phyloP scores from a whole-genome alignment of 2,797 vertebrate genomes.

The Mormyrus proboscirostris region DNA sequence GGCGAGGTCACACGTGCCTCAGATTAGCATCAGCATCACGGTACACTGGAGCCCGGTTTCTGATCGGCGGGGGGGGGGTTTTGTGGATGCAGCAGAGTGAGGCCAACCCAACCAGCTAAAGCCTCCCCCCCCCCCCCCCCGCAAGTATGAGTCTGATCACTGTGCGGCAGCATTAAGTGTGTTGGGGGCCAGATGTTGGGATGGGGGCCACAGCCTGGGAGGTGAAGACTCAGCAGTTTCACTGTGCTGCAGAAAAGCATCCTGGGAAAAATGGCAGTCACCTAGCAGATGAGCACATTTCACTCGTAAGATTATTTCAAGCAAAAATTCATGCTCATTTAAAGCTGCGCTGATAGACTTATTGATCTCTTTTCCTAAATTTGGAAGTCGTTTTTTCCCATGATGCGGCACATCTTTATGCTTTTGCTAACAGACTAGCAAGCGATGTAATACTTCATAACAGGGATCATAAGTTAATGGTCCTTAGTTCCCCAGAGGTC shows the following conservation, averaged over 20 bases:
- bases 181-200: background rate
- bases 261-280: background rate
- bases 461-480: background rate
- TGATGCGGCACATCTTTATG: too few species aligned
- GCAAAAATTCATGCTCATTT: background rate
- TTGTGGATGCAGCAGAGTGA: background rate
- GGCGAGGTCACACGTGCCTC: background rate
- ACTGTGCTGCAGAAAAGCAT: background rate
- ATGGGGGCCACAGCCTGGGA: background rate
- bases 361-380: background rate
- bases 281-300: background rate
- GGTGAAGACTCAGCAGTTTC: background rate
- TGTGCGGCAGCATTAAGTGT: background rate
- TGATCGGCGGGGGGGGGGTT: background rate
- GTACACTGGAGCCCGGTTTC: background rate
- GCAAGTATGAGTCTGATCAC: background rate
- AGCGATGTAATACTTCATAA: background rate
- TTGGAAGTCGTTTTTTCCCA: background rate
- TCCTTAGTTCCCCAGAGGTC: background rate
- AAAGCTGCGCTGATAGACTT: background rate
- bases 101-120: background rate
- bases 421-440: background rate
- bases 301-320: background rate
- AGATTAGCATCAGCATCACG: background rate
- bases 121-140: background rate